Evolutionary conservation across 2,888 invertebrate genomes (phyloP), one percentile per base, ranked within the genome.

Genomic region (Folsomia candida): DNA sequence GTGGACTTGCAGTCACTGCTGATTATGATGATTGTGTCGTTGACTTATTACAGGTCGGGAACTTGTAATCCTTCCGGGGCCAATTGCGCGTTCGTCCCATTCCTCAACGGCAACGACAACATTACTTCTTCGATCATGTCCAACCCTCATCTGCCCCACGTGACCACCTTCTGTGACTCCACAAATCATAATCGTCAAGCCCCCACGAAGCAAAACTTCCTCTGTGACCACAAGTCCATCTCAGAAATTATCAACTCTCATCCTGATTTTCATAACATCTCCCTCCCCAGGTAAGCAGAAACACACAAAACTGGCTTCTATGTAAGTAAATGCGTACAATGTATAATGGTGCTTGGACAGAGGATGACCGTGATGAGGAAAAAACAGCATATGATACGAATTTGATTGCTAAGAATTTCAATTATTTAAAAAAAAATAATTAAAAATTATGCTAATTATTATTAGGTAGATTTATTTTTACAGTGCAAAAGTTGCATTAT

Each of bases 141-240:
- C 54, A 73, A 80, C 73, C 81, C 80, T 57, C 76, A 79, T 72
- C 73, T 79, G 51, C 70, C 69, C 20, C 74, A 83, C 77, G 85
- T 88, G 14, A 85, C 84, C 3, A 85, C 86, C 81, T 89, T 89
- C 81, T 89, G 89, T 81, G 87, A 89, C 79, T 85, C 86, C 51
- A 84, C 84, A 24, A 87, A 84, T 51, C 89, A 89, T 82, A 87
- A 89, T 80, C 83, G 84, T 2, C 85, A 86, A 72, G 87, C 88
- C 0, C 89, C 89, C 0, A 89, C 88, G 25, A 88, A 88, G 82
- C 89, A 89, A 74, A 89, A 89, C 81, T 84, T 87, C 37, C 83
- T 89, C 25, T 89, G 89, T 81, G 84, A 86, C 69, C 84, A 87
- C 27, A 84, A 85, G 59, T 88, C 88, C 79, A 86, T 87, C 1